These are phyloP conservation scores for Condylostylus longicornis DNA, from an alignment of 1,140 invertebrate genomes.

Conservation along the genomic window DNA sequence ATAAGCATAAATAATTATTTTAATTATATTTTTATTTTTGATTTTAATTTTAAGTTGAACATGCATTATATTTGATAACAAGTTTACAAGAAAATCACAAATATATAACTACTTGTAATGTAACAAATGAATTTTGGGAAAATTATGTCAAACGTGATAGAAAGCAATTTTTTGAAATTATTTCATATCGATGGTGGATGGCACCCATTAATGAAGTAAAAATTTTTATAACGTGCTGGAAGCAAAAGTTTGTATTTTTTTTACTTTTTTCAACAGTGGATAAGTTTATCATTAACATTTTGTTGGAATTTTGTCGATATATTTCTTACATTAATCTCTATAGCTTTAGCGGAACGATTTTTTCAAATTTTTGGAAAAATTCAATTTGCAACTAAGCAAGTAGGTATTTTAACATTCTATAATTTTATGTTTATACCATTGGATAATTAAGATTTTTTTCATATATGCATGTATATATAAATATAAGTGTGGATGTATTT, in stretches of 20 bases:
- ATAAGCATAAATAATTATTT: no score
- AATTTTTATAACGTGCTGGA: neutral
- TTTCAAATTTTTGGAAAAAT: conserved; percentile 36
- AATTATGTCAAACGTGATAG: conserved; percentile 24
- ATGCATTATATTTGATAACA: conserved; percentile 20
- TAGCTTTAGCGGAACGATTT: conserved; percentile 40
- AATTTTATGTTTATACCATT: no score
- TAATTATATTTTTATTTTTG: no score
- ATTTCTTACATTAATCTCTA: conserved; percentile 42
- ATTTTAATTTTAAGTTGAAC: conserved; percentile 13
- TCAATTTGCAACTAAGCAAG: no score
- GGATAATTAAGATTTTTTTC: no score
- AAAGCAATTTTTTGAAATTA: conserved; percentile 18
- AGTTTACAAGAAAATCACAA: conserved; percentile 22
- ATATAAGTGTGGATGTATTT: no score
- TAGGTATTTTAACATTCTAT: no score
- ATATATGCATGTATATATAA: no score
- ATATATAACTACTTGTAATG: conserved; percentile 21
- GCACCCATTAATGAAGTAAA: conserved; percentile 18
- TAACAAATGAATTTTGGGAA: conserved; percentile 21
- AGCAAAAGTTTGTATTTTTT: neutral
- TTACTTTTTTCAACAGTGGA: conserved; percentile 12
- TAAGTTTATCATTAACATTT: conserved; percentile 37
- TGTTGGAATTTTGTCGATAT: conserved; percentile 51
- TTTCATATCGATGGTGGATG: conserved; percentile 15